A percentile compares a stretch with the other conserved stretches of the same genome.
These are phyloP conservation scores for Pterostichus madidus DNA, from an alignment of 2,888 invertebrate species.

Conservation along the genomic window DNA sequence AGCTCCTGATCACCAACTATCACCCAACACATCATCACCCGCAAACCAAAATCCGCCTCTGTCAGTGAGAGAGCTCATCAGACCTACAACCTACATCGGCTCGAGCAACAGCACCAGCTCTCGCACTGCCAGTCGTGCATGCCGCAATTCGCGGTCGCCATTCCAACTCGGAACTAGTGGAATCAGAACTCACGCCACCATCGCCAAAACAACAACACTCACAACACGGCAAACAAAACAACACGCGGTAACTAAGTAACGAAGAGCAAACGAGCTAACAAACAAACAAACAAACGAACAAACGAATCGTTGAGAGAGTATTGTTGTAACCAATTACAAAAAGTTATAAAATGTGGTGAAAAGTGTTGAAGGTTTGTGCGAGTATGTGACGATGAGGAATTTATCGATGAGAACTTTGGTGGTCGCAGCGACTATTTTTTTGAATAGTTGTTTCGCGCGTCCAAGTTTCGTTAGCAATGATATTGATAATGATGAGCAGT, in stretches of 20 bases:
- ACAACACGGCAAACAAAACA: neutral
- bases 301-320: too few species aligned
- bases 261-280: too few species aligned
- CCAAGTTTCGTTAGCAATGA: slow-evolving; percentile 25
- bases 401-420: neutral
- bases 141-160: slow-evolving; percentile 6
- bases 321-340: neutral
- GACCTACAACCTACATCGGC: slow-evolving; percentile 19
- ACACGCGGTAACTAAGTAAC: neutral
- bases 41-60: slow-evolving; percentile 6
- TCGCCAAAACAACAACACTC: neutral
- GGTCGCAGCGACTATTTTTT: slow-evolving; percentile 15
- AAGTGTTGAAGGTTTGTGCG: neutral
- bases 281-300: neutral
- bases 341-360: slow-evolving; percentile 9
- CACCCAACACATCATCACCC: neutral
- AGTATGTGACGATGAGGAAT: slow-evolving; percentile 21
- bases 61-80: slow-evolving; percentile 8
- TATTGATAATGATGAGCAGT: slow-evolving; percentile 36
- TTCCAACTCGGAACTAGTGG: neutral
- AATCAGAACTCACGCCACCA: neutral
- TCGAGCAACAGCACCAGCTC: too few species aligned
- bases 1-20: neutral
- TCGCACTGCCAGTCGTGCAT: slow-evolving; percentile 7
- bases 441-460: slow-evolving; percentile 4